phyloP scores from a whole-genome alignment of 1,140 invertebrate genomes.

The Rhagoletis zephyria region DNA sequence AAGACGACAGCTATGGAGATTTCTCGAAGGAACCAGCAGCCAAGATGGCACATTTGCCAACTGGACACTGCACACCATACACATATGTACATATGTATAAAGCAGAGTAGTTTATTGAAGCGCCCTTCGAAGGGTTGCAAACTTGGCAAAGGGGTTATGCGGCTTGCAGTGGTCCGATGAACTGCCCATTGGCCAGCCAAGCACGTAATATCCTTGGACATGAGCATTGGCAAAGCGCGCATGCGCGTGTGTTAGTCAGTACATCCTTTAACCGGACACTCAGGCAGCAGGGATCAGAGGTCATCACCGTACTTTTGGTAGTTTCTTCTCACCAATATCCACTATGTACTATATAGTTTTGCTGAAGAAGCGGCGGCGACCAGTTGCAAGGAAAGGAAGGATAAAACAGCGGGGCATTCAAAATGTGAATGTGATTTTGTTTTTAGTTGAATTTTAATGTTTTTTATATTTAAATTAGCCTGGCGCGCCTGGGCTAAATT shows the following conservation, averaged over 20 bases:
- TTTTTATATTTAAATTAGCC: constrained; percentile 55
- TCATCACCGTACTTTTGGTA: constrained; percentile 55
- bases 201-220: constrained; percentile 54
- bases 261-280: constrained; percentile 47
- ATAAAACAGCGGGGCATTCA: constrained; percentile 42
- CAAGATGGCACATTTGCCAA: constrained; percentile 31
- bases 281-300: constrained; percentile 53
- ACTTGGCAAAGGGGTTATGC: neutral
- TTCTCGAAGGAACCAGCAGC: neutral
- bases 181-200: constrained; percentile 54
- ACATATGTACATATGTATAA: neutral
- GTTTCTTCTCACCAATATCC: constrained; percentile 53
- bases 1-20: constrained; percentile 54
- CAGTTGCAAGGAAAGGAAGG: constrained; percentile 31
- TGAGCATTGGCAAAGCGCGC: constrained; percentile 3
- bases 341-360: neutral
- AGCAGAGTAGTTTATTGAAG: neutral
- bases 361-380: neutral
- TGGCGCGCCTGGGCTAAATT: constrained; percentile 29
- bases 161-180: constrained; percentile 10
- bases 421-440: constrained; percentile 49
- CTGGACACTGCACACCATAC: constrained; percentile 27
- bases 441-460: constrained; percentile 55
- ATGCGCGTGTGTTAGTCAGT: constrained; percentile 16
- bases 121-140: constrained; percentile 11